Evolutionary conservation across 92 coral and sea anemone species (phyloP).

Genomic region (Zoanthus sociatus): DNA sequence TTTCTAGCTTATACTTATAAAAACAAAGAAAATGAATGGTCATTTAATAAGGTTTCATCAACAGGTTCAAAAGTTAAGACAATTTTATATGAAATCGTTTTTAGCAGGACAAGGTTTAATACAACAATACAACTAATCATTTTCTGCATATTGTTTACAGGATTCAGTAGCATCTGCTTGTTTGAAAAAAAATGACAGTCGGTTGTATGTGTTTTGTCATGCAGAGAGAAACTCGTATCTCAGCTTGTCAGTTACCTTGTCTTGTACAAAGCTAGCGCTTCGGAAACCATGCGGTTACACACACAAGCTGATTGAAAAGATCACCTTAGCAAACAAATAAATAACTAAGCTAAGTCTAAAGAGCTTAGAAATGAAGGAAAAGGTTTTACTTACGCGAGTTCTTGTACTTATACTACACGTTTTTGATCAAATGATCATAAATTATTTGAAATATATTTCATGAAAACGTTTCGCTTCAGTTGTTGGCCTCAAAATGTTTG

Average conservation of each 20-base stretch:
- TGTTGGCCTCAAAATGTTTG: conserved; percentile 5
- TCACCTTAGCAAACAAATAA: background rate
- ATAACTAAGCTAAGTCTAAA: background rate
- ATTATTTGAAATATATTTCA: background rate
- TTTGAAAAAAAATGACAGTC: background rate
- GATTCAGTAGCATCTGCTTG: background rate
- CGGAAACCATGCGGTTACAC: background rate
- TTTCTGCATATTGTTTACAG: too few relatives aligned
- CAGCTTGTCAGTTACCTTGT: background rate
- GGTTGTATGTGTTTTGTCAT: background rate
- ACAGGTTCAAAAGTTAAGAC: too few relatives aligned
- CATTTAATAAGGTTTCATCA: too few relatives aligned
- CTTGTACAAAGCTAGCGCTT: background rate
- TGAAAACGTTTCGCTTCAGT: background rate
- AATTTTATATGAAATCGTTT: too few relatives aligned
- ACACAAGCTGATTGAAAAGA: background rate
- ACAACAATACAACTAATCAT: background rate
- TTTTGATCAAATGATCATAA: background rate
- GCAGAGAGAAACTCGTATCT: conserved; percentile 1
- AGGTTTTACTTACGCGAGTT: background rate
- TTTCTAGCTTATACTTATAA: too few relatives aligned
- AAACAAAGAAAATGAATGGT: too few relatives aligned
- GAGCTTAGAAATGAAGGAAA: background rate
- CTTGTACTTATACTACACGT: background rate
- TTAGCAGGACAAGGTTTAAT: too few relatives aligned